Evolutionary conservation across 2,797 vertebrate genomes (phyloP).

Genomic region (Tenualosa ilisha): DNA sequence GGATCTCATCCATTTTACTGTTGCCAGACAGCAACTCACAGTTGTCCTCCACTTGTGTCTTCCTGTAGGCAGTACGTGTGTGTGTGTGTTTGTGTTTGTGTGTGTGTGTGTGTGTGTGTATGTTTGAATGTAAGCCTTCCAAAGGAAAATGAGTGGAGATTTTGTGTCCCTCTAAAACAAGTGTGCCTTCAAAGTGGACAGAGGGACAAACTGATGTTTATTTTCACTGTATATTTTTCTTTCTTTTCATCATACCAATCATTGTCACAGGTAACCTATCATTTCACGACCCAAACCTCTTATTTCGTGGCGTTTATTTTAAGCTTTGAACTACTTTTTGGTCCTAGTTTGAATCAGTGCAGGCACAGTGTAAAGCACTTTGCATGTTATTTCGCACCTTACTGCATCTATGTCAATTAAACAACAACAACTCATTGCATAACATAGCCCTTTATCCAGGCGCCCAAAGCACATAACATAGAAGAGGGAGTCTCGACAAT

Average conservation of each 20-base stretch:
- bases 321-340: not conserved
- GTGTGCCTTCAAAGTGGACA: not conserved
- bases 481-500: too few relatives aligned
- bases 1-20: not conserved
- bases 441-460: too few relatives aligned
- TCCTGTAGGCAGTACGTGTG: not conserved
- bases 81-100: too few relatives aligned
- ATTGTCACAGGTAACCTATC: not conserved
- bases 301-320: not conserved
- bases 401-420: not conserved
- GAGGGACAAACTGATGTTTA: not conserved
- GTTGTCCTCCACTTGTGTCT: not conserved
- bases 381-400: not conserved
- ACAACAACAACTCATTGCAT: too few relatives aligned
- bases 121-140: not conserved
- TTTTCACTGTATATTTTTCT: not conserved
- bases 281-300: not conserved
- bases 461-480: too few relatives aligned
- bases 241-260: not conserved
- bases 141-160: not conserved
- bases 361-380: not conserved
- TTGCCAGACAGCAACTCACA: constrained; percentile 7
- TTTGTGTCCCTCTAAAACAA: not conserved
- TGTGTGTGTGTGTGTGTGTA: not conserved
- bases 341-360: not conserved